Base-by-base conservation (phyloP, 2,888 invertebrate genomes). In the Andricus curvator region DNA sequence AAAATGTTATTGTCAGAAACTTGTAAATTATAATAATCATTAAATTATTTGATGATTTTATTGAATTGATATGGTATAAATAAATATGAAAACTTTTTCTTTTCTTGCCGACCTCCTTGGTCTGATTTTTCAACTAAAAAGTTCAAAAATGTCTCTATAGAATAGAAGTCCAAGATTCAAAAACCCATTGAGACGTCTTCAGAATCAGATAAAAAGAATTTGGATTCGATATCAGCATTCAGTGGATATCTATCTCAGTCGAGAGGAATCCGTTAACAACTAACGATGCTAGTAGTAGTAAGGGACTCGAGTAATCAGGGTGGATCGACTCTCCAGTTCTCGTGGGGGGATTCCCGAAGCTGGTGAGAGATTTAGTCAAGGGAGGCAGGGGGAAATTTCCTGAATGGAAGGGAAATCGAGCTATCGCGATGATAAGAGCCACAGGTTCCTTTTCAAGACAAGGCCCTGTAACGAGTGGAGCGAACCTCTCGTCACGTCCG, bases 401-500 rank as follows among this genome's bases (percentile, higher is more conserved):
- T 77, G 84, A 77, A 78, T 83, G 82, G 67, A 67, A 80, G 78
- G 79, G 81, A 83, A 83, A 82, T 82, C 84, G 80, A 85, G 84
- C 82, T 76, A 62, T 37, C 84, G 83, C 79, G 64, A 62, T 67
- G 79, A 84, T 84, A 86, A 86, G 86, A 87, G 87, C 82, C 65
- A 82, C 77, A 83, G 84, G 84, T 87, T 87, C 85, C 85, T 88
- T 87, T 87, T 79, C 88, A 85, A 88, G 88, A 91, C 90, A 91
- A 91, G 90, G 86, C 86, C 81, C 85, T 80, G 82, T 91, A 91
- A 91, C 88, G 90, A 91, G 85, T 88, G 85, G 85, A 90, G 88
- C 86, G 87, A 87, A 85, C 87, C 88, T 87, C 86, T 89, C 84
- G 89, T 91, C 91, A 91, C 91, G 91, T 91, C 85, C 84, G 83